A percentile compares a stretch with the other conserved stretches of the same genome.
These are phyloP conservation scores for Coelopa frigida DNA, from an alignment of 1,140 invertebrate species.

Conservation along the genomic window DNA sequence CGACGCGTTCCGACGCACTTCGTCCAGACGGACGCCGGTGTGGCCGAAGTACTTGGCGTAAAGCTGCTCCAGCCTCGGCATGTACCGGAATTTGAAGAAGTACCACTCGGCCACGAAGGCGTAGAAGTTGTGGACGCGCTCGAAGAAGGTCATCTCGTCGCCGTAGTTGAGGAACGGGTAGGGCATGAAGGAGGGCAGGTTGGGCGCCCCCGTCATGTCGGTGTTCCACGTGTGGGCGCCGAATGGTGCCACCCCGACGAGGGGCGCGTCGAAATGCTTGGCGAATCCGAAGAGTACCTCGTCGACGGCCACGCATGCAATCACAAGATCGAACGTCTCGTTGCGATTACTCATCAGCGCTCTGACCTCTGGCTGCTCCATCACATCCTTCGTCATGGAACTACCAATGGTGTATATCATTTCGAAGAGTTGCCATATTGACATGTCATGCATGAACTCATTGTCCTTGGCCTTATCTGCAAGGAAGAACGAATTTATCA, in stretches of 20 bases:
- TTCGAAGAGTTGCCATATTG: too few relatives aligned
- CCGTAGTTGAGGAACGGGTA: conserved; percentile 29
- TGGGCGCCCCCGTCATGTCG: conserved; percentile 31
- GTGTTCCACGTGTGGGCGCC: conserved; percentile 32
- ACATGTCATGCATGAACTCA: too few relatives aligned
- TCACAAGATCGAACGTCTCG: conserved; percentile 30
- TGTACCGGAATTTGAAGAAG: conserved; percentile 14
- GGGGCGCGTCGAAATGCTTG: conserved; percentile 31
- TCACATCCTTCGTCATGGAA: too few relatives aligned
- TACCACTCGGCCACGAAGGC: conserved; percentile 16
- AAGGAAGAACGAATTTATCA: too few relatives aligned
- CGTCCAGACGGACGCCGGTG: conserved; percentile 15
- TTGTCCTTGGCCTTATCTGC: too few relatives aligned
- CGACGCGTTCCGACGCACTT: conserved; percentile 44
- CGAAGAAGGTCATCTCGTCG: conserved; percentile 43
- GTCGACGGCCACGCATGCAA: conserved; percentile 31
- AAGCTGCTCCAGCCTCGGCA: conserved; percentile 36
- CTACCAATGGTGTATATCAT: too few relatives aligned
- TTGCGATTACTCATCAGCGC: conserved; percentile 20
- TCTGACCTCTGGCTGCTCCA: conserved; percentile 17
- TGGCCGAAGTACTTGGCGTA: conserved; percentile 40
- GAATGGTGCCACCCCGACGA: conserved; percentile 34
- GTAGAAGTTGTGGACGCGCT: conserved; percentile 44
- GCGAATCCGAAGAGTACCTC: conserved; percentile 35
- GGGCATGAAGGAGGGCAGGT: conserved; percentile 40